Percentiles rank a stretch among this genome's conserved stretches.
These are phyloP conservation scores for Chrysaora quinquecirrha DNA, from an alignment of 30 jellyfish, hydroid and myxozoan genomes.

Conservation along the genomic window DNA sequence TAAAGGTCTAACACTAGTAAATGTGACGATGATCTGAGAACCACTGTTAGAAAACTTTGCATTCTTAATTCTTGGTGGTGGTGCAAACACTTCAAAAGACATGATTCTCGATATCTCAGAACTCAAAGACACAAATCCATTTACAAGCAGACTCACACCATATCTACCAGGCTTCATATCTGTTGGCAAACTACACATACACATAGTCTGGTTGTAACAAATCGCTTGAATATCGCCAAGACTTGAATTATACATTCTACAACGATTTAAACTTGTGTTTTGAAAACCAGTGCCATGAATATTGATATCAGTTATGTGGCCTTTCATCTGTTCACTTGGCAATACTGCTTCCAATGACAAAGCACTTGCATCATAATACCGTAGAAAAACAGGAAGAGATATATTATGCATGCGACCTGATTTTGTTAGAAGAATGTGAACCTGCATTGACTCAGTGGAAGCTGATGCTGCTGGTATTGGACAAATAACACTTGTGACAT, in stretches of 20 bases:
- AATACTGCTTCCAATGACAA: background rate
- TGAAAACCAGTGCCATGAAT: background rate
- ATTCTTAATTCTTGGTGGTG: background rate
- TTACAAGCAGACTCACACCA: background rate
- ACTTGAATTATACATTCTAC: background rate
- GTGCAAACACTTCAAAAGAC: background rate
- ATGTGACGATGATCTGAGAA: background rate
- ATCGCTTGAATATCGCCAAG: background rate
- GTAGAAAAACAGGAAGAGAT: background rate
- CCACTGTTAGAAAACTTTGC: constrained; percentile 8
- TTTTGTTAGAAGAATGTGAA: background rate
- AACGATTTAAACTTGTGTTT: background rate
- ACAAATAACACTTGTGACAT: background rate
- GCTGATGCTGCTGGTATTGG: background rate
- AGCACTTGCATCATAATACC: background rate
- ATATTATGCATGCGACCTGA: background rate
- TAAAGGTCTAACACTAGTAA: background rate
- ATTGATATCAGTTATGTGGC: background rate
- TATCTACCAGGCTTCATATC: constrained; percentile 5
- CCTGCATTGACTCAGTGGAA: background rate
- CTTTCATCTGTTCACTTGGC: background rate
- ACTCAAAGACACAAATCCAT: background rate
- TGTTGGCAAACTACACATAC: background rate
- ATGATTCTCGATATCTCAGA: background rate
- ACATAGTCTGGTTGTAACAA: background rate